These are phyloP conservation scores for Bolinopsis microptera DNA, from an alignment of 37 sponge, comb jelly and placozoan species.

Conservation along the genomic window DNA sequence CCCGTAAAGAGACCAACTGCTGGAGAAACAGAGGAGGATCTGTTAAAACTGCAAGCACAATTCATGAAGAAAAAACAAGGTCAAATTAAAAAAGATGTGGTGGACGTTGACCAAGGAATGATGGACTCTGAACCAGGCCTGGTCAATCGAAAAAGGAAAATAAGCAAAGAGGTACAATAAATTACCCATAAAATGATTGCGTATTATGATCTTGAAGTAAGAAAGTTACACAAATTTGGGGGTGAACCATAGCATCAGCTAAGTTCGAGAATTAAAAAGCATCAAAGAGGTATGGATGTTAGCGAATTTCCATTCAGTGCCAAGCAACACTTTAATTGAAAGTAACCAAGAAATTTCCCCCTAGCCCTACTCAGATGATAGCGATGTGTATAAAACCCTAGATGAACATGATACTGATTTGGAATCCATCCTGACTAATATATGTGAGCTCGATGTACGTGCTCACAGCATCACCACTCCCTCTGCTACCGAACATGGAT, in stretches of 20 bases:
- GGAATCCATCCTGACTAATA: constrained; percentile 16
- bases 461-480: background rate
- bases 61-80: constrained; percentile 21
- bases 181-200: background rate
- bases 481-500: background rate
- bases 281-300: too few relatives aligned
- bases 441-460: constrained; percentile 1
- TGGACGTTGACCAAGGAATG: background rate
- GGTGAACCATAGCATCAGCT: too few relatives aligned
- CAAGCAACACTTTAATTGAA: too few relatives aligned
- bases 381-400: constrained; percentile 24
- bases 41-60: constrained; percentile 38
- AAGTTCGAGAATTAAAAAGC: too few relatives aligned
- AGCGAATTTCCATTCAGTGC: too few relatives aligned
- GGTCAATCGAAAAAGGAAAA: constrained; percentile 38
- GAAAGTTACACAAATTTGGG: too few relatives aligned
- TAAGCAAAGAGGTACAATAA: background rate
- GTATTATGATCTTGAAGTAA: background rate
- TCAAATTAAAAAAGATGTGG: background rate
- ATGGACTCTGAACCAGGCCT: background rate
- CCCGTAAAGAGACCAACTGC: background rate
- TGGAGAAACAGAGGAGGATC: constrained; percentile 34
- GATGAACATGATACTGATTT: constrained; percentile 22
- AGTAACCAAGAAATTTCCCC: too few relatives aligned
- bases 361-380: constrained; percentile 35